Conservation (phyloP, 2,888 invertebrate species). For the Tipula lateralis region DNA sequence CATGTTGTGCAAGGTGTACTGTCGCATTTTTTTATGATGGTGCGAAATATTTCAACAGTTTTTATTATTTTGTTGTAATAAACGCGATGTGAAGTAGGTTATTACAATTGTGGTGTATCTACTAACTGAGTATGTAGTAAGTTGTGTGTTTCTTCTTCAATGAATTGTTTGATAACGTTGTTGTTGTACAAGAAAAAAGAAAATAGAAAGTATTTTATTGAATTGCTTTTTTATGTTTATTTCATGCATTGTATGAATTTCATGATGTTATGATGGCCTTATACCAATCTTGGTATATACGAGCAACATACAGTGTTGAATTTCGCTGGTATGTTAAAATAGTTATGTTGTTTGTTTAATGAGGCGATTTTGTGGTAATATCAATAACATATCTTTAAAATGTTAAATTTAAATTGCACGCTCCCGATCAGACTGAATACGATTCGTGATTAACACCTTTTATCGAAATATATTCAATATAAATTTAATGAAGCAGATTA, state of each 20-base stretch:
- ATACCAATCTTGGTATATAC: neutral
- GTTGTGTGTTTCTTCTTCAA: neutral
- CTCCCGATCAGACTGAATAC: no score
- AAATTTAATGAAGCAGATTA: no score
- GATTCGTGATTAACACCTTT: no score
- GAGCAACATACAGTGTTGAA: neutral
- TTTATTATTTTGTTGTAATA: no score
- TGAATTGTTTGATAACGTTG: neutral
- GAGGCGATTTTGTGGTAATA: neutral
- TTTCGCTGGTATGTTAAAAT: neutral
- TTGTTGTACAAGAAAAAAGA: neutral
- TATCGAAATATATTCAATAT: no score
- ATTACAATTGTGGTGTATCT: neutral
- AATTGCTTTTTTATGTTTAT: neutral
- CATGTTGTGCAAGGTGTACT: neutral
- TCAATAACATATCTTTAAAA: neutral
- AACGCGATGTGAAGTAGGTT: neutral
- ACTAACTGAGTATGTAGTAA: neutral
- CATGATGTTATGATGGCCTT: neutral
- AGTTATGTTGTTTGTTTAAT: neutral
- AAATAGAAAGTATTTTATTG: constrained; percentile 2
- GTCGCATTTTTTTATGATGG: neutral
- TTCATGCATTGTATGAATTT: neutral
- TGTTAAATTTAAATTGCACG: neutral
- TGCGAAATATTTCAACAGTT: neutral